phyloP scores from a whole-genome alignment of 1,140 invertebrate genomes.

The Monomorium pharaonis region DNA sequence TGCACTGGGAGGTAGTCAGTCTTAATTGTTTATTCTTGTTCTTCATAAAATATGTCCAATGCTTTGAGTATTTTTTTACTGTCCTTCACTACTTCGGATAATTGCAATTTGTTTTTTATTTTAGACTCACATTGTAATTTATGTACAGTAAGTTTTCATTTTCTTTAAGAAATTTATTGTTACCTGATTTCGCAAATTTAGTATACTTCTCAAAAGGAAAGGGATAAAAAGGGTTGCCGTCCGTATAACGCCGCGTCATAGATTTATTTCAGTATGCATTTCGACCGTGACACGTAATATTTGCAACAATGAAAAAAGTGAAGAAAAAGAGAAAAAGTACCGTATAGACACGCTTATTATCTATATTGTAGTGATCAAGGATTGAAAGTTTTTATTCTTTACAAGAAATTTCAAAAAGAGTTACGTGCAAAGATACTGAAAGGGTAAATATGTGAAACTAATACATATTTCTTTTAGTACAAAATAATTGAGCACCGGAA shows the following conservation, averaged over 20 bases:
- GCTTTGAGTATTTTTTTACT: too few species aligned
- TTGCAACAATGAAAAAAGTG: background rate
- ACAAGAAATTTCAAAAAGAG: background rate
- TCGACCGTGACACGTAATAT: background rate
- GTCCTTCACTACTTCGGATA: background rate
- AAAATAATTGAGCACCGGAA: background rate
- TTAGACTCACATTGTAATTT: background rate
- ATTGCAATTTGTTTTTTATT: background rate
- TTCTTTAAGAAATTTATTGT: background rate
- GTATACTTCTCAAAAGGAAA: background rate
- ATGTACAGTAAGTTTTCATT: background rate
- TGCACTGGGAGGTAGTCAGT: too few species aligned
- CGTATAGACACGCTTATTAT: background rate
- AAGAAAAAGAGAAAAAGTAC: too few species aligned
- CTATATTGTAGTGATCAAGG: background rate
- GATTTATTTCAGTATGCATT: background rate
- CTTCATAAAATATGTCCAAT: too few species aligned
- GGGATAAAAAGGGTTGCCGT: background rate
- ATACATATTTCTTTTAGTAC: background rate
- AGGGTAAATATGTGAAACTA: background rate
- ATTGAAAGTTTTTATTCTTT: background rate
- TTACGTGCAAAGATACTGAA: background rate
- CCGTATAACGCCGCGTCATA: background rate
- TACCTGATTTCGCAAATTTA: conserved; percentile 6
- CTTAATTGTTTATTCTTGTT: too few species aligned